Conservation (phyloP, 2,113 vertebrate genomes). For the Megatriorchis doriae region DNA sequence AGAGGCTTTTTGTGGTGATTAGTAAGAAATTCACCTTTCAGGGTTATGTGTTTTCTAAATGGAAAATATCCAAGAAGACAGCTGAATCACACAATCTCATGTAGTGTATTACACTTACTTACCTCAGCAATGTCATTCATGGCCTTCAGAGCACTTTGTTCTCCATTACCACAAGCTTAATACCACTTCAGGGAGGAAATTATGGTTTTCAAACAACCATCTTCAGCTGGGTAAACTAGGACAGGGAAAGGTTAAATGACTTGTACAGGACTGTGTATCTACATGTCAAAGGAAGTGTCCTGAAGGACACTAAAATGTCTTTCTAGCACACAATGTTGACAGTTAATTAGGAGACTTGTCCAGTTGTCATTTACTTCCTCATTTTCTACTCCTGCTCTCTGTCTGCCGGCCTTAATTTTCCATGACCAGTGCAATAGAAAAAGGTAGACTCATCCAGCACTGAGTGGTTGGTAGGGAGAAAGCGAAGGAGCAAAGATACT, state of each 20-base stretch:
- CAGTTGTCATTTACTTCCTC: background rate
- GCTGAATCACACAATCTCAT: background rate
- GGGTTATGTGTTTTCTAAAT: background rate
- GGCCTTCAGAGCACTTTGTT: background rate
- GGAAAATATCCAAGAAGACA: background rate
- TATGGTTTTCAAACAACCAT: background rate
- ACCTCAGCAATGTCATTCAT: background rate
- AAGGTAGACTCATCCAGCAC: background rate
- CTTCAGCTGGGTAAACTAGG: background rate
- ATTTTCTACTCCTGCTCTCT: background rate
- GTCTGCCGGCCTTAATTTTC: background rate
- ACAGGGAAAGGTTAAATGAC: background rate
- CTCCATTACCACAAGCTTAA: background rate
- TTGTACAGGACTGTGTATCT: background rate
- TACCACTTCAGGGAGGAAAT: background rate
- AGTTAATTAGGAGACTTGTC: background rate
- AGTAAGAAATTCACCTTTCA: background rate
- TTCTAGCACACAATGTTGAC: background rate
- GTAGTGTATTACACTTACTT: background rate
- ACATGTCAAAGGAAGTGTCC: background rate
- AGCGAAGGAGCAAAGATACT: background rate
- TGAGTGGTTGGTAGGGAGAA: background rate
- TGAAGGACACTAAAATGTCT: background rate
- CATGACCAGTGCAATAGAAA: background rate
- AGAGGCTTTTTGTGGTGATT: background rate